Conservation (phyloP, 2,797 vertebrate genomes). For the Bovichtus variegatus region DNA sequence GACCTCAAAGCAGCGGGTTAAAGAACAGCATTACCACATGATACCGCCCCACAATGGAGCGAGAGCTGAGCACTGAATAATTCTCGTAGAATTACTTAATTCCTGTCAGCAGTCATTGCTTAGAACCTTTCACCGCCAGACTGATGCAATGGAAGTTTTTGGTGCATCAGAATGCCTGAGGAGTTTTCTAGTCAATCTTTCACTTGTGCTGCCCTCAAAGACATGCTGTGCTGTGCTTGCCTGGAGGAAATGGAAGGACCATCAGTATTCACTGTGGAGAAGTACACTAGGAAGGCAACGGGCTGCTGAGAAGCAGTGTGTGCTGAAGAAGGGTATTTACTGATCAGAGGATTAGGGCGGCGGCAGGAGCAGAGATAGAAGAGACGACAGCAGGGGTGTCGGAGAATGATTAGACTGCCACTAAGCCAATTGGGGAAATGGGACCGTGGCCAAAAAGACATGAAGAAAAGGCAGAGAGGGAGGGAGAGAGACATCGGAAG, state of each 20-base stretch:
- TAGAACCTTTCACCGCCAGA: conserved; percentile 3
- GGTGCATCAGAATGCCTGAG: conserved; percentile 1
- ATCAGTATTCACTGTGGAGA: conserved; percentile 52
- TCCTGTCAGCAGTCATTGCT: background rate
- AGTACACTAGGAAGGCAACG: conserved; percentile 43
- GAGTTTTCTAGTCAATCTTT: conserved; percentile 38
- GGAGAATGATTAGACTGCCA: conserved; percentile 81
- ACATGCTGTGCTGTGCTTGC: conserved; percentile 20
- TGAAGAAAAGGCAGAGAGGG: conserved; percentile 40
- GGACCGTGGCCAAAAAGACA: conserved; percentile 76
- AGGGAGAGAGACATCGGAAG: background rate
- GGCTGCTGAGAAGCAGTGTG: conserved; percentile 54
- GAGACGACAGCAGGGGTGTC: conserved; percentile 80
- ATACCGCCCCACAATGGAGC: background rate
- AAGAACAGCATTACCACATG: background rate
- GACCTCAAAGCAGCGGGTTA: conserved; percentile 11
- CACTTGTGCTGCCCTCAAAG: conserved; percentile 35
- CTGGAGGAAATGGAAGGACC: conserved; percentile 41
- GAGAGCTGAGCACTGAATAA: background rate
- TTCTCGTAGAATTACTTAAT: background rate
- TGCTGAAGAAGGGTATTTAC: conserved; percentile 77
- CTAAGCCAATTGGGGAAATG: conserved; percentile 82
- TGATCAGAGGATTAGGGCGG: conserved; percentile 81
- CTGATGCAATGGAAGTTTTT: conserved; percentile 3
- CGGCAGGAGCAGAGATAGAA: conserved; percentile 67